A percentile compares a stretch with the other conserved stretches of the same genome.
Evolutionary conservation across 2,113 vertebrate species (phyloP).

Genomic region (Abramis brama): DNA sequence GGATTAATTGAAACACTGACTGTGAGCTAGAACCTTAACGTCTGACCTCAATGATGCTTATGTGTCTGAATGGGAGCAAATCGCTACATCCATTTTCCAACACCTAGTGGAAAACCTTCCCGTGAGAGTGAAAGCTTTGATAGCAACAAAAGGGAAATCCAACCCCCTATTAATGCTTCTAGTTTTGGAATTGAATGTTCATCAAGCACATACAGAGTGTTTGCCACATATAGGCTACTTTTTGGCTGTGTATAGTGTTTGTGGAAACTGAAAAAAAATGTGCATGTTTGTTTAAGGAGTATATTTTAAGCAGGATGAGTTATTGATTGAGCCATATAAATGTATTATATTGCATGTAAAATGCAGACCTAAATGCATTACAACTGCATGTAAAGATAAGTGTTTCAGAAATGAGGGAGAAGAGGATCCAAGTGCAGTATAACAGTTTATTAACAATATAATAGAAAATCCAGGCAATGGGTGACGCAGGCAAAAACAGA

Average conservation of each 20-base stretch:
- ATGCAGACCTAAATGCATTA: too few species aligned
- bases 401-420: too few species aligned
- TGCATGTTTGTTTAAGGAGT: too few species aligned
- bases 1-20: neutral
- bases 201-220: neutral
- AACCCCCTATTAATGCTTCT: neutral
- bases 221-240: neutral
- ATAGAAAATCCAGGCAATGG: too few species aligned
- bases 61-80: neutral
- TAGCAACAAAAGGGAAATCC: neutral
- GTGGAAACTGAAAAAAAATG: neutral
- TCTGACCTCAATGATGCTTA: conserved; percentile 3
- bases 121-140: neutral
- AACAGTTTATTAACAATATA: too few species aligned
- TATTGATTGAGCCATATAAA: too few species aligned
- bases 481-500: too few species aligned
- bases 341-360: too few species aligned
- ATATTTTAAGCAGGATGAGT: neutral
- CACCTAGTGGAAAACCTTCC: neutral
- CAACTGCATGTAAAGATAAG: too few species aligned
- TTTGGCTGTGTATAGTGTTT: neutral
- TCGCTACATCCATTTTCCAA: neutral
- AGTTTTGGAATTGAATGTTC: neutral
- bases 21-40: neutral
- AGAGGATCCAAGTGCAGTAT: too few species aligned